A percentile compares a stretch with the other conserved stretches of the same genome.
Evolutionary conservation across 1,140 invertebrate genomes (phyloP).

Genomic region (Latrodectus geometricus): DNA sequence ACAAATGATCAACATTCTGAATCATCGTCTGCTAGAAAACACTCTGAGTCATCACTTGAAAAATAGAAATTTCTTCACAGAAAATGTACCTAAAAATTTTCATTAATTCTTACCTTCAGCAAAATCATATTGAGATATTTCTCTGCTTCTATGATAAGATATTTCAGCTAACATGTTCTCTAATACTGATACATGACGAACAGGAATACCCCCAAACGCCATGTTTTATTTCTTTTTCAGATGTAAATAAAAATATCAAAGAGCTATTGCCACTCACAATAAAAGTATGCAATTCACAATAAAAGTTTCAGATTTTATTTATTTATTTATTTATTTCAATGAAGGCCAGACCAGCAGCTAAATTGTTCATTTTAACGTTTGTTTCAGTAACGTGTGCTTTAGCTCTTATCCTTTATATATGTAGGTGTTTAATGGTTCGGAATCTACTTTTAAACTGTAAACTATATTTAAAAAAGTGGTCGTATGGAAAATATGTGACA

Average conservation of each 20-base stretch:
- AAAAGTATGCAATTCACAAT: too few species aligned
- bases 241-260: not conserved
- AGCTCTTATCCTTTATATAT: too few species aligned
- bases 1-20: not conserved
- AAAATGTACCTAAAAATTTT: not conserved
- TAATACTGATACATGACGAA: conserved; percentile 70
- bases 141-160: conserved; percentile 88
- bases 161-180: conserved; percentile 90
- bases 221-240: conserved; percentile 14
- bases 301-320: too few species aligned
- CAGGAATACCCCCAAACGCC: conserved; percentile 16
- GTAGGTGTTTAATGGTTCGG: too few species aligned
- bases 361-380: too few species aligned
- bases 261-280: not conserved
- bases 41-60: not conserved
- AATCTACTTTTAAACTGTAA: too few species aligned
- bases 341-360: too few species aligned
- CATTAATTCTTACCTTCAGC: conserved; percentile 79
- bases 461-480: too few species aligned
- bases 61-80: not conserved
- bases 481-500: too few species aligned
- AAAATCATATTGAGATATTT: conserved; percentile 82
- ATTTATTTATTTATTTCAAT: too few species aligned
- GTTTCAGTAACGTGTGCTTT: too few species aligned
- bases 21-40: not conserved